A percentile compares a stretch with the other conserved stretches of the same genome.
Conservation (phyloP, 2,888 invertebrate genomes). For the Thecophora atra region DNA sequence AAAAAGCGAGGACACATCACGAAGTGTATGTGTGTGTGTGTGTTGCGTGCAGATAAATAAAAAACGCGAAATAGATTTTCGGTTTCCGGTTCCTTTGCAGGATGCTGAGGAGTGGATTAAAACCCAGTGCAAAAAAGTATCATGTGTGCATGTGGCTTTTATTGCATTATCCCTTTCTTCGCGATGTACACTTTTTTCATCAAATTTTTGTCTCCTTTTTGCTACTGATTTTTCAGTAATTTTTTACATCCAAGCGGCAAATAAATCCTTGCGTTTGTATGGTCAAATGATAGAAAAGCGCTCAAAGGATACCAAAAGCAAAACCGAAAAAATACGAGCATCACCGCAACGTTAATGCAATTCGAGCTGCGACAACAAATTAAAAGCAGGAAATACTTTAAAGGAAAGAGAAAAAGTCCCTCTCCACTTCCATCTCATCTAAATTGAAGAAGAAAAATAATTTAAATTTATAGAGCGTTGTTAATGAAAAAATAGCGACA, state of each 20-base stretch:
- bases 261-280: constrained; percentile 6
- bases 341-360: constrained; percentile 6
- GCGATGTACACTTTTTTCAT: background rate
- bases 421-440: too few species aligned
- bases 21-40: background rate
- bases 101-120: constrained; percentile 31
- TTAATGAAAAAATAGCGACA: too few species aligned
- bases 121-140: constrained; percentile 38
- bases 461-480: too few species aligned
- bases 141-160: constrained; percentile 40
- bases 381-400: background rate
- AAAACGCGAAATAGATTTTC: constrained; percentile 39
- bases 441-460: too few species aligned
- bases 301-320: background rate
- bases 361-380: background rate
- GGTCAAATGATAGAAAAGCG: constrained; percentile 11
- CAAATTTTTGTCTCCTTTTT: background rate
- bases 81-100: constrained; percentile 30
- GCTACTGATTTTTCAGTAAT: background rate
- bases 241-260: background rate
- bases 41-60: constrained; percentile 23
- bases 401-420: background rate
- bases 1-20: background rate
- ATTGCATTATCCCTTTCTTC: constrained; percentile 29
- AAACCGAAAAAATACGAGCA: background rate